Conservation (phyloP, 30 jellyfish, hydroid and myxozoan species). For the Rhopilema esculentum region DNA sequence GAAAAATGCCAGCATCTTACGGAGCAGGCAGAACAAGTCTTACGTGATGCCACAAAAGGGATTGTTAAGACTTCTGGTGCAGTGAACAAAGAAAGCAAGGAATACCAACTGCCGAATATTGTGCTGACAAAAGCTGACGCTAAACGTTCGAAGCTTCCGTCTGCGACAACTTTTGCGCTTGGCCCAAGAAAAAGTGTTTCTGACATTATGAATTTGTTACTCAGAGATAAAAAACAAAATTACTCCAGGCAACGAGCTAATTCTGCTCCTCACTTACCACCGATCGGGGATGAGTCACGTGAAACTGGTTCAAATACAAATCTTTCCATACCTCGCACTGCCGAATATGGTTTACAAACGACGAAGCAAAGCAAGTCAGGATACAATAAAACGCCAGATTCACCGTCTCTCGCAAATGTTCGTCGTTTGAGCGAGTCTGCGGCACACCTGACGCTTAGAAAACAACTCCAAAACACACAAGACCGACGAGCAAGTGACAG, state of each 20-base stretch:
- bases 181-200: neutral
- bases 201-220: neutral
- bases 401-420: neutral
- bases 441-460: neutral
- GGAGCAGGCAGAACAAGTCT: neutral
- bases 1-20: neutral
- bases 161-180: neutral
- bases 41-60: neutral
- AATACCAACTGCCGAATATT: conserved; percentile 5
- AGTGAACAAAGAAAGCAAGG: neutral
- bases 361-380: neutral
- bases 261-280: neutral
- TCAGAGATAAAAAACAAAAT: neutral
- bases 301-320: neutral
- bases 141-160: neutral
- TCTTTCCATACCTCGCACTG: neutral
- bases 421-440: neutral
- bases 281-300: neutral
- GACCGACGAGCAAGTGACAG: neutral
- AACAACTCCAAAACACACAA: neutral
- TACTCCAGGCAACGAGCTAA: neutral
- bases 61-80: conserved; percentile 6
- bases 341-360: neutral
- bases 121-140: conserved; percentile 8
- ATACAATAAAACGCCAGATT: neutral